Conservation (phyloP, 2,113 vertebrate genomes). For the Xiphias gladius region DNA sequence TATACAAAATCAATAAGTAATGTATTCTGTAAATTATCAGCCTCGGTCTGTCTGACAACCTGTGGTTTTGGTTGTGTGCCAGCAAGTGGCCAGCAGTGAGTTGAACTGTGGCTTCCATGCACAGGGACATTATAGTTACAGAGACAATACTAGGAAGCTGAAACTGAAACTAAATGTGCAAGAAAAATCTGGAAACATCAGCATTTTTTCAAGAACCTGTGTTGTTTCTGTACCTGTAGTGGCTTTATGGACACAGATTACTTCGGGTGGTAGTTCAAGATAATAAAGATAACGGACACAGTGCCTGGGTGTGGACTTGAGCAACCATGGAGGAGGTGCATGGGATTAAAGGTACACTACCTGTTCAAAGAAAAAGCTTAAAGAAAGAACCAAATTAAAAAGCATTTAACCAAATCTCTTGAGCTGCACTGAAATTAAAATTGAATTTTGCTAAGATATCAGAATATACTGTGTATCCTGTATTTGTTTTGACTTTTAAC, state of each 20-base stretch:
- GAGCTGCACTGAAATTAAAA: too few species aligned
- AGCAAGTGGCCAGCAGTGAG: neutral
- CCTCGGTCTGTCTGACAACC: neutral
- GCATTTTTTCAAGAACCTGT: neutral
- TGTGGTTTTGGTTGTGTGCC: neutral
- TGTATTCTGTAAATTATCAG: neutral
- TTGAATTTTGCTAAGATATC: too few species aligned
- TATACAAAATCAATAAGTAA: neutral
- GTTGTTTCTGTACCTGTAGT: neutral
- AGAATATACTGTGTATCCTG: too few species aligned
- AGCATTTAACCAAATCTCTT: too few species aligned
- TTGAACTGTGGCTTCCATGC: neutral
- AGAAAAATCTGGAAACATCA: neutral
- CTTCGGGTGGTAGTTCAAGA: neutral
- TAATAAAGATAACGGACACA: neutral
- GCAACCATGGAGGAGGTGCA: neutral
- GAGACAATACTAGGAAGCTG: constrained; percentile 14
- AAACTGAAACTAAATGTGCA: neutral
- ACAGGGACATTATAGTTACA: neutral
- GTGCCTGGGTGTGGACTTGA: neutral
- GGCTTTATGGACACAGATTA: neutral
- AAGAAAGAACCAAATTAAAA: too few species aligned
- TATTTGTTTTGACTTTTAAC: too few species aligned
- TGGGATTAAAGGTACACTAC: neutral
- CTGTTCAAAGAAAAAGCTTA: too few species aligned